Base-by-base conservation (phyloP, 2,113 vertebrate species). In the Oophaga pumilio region DNA sequence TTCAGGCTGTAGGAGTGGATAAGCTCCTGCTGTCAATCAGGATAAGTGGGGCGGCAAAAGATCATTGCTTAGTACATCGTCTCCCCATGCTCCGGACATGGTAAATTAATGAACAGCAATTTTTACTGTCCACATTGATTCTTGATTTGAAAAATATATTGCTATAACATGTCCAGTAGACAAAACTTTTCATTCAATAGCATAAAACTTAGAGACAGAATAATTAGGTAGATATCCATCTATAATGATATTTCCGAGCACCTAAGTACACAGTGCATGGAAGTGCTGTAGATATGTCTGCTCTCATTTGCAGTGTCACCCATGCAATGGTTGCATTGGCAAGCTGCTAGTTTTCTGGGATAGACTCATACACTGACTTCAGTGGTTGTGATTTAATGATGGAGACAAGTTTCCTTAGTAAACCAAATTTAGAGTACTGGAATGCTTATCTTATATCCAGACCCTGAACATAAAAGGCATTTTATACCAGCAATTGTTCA, bases 391-490 rank as follows among this genome's bases (percentile, higher is more conserved):
- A 95, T 95, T 95, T 95, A 95, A 95, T 96, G 94, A 95, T 95
- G 94, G 87, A 88, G 81, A 93, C 93, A 94, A 94, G 93, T 94
- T 95, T 95, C 95, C 94, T 95, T 94, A 95, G 94, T 95, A 95
- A 95, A 95, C 93, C 95, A 95, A 96, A 97, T 95, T 96, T 95
- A 96, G 97, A 95, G 95, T 96, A 96, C 96, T 96, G 93, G 95
- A 95, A 96, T 95, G 94, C 93, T 94, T 94, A 94, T 96, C 96
- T 96, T 96, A 96, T 96, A 98, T 97, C 95, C 94, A 96, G 95
- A 94, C 94, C 93, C 94, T 93, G 94, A 95, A 96, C 95, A 96
- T 95, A 96, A 96, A 96, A 96, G 93, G 95, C 95, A 97, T 96
- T 96, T 95, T 95, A 95, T 95, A 94, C 96, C 94, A 94, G 92